A percentile compares a stretch with the other conserved stretches of the same genome.
Conservation (phyloP, 1,140 invertebrate species). For the Macrobrachium nipponense region DNA sequence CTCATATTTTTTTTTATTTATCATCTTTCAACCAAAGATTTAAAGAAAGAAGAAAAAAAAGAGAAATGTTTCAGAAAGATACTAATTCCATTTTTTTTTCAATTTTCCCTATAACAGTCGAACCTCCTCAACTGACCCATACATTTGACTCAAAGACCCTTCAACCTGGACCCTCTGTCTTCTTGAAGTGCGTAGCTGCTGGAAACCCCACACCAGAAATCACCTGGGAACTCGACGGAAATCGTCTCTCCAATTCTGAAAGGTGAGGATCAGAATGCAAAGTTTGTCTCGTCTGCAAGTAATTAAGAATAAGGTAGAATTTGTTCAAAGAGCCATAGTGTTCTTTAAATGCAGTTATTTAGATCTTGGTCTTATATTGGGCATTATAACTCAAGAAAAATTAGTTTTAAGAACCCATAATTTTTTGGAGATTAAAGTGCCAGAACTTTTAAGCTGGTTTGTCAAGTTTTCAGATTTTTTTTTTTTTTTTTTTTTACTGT, state of each 20-base stretch:
- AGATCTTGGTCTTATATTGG: no score
- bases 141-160: conserved; percentile 88
- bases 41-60: no score
- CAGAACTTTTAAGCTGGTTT: no score
- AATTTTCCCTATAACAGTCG: conserved; percentile 75
- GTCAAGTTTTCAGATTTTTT: no score
- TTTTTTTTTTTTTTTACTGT: no score
- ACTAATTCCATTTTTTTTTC: conserved; percentile 33
- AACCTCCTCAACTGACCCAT: conserved; percentile 87
- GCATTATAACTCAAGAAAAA: no score
- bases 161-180: conserved; percentile 86
- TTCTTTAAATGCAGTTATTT: background rate
- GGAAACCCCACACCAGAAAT: conserved; percentile 96
- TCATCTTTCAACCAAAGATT: no score
- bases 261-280: conserved; percentile 67
- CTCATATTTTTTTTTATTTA: no score
- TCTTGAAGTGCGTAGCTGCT: conserved; percentile 83
- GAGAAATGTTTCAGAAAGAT: no score
- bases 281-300: background rate
- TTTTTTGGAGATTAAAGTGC: no score
- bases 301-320: background rate
- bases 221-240: conserved; percentile 92
- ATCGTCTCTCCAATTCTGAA: conserved; percentile 84
- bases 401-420: no score
- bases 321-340: background rate